Evolutionary conservation across 1,140 invertebrate species (phyloP), one percentile per base, ranked within the genome.

Genomic region (Teleopsis dalmanni): DNA sequence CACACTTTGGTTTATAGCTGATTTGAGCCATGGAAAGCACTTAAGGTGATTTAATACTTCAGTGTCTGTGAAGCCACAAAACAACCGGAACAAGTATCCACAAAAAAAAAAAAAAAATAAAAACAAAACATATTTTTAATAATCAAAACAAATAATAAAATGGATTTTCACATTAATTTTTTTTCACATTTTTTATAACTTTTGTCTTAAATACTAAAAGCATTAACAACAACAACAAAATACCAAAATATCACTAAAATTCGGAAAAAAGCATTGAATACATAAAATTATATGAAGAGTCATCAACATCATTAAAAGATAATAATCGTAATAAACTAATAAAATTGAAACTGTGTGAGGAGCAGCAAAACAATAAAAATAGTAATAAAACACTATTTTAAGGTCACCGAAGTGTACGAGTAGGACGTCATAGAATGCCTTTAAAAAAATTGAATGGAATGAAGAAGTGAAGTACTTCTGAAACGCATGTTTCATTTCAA

Each of bases 91-190:
- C n/a, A n/a, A n/a, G n/a, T n/a, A n/a, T n/a, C n/a, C n/a, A n/a
- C n/a, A n/a, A n/a, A n/a, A n/a, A n/a, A n/a, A n/a, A n/a, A n/a
- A n/a, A n/a, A n/a, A n/a, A n/a, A n/a, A n/a, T n/a, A n/a, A n/a
- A n/a, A n/a, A n/a, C 43, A 54, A 52, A 14, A 43, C 14, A 51
- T 49, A 52, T 57, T 62, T 65, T 65, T 65, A 56, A 65, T 62
- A 60, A 65, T 65, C 62, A 65, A 62, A 65, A 65, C 62, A 65
- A 65, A 65, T 62, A 65, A 65, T 65, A 65, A 65, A 65, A 65
- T 60, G 33, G 23, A 27, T 21, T 46, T 19, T 11, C 31, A 5
- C 9, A 18, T 36, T 36, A 26, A 14, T 42, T n/a, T 22, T 14
- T 42, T 43, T 23, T 25, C 27, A 19, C 25, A 9, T 19, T 43